Evolutionary conservation across 2,888 invertebrate species (phyloP).

Genomic region (Cheilosia vulpina): DNA sequence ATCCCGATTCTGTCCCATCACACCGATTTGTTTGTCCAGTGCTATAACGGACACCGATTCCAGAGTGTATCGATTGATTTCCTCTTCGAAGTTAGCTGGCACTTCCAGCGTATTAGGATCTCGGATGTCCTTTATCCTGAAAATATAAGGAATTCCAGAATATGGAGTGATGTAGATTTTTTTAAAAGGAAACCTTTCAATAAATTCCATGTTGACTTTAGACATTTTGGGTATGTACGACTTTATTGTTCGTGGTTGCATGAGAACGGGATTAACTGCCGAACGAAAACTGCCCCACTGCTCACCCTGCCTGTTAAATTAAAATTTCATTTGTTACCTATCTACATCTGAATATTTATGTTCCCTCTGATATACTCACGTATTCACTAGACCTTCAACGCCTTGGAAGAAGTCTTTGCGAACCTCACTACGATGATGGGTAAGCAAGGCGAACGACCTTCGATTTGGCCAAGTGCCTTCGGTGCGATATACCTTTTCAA

Average conservation of each 20-base stretch:
- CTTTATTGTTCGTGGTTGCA: constrained; percentile 86
- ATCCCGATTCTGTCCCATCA: constrained; percentile 75
- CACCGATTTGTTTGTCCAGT: constrained; percentile 81
- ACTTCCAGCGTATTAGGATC: constrained; percentile 80
- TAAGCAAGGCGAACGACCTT: constrained; percentile 80
- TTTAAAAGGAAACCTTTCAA: constrained; percentile 77
- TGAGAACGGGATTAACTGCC: constrained; percentile 87
- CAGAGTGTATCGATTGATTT: constrained; percentile 85
- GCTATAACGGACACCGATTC: constrained; percentile 84
- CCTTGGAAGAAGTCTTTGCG: constrained; percentile 75
- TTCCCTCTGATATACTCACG: constrained; percentile 40
- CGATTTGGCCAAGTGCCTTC: constrained; percentile 84
- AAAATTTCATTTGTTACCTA: background rate
- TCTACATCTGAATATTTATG: background rate
- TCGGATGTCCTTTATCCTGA: constrained; percentile 81
- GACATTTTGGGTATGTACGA: constrained; percentile 84
- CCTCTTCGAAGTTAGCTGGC: constrained; percentile 84
- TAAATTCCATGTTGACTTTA: constrained; percentile 83
- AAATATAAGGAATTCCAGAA: background rate
- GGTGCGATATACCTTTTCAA: constrained; percentile 83
- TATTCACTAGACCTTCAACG: constrained; percentile 62
- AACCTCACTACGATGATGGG: constrained; percentile 80
- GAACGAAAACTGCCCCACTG: constrained; percentile 88
- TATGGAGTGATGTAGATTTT: background rate
- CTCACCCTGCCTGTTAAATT: constrained; percentile 85